These are phyloP conservation scores for Darwinula stevensoni DNA, from an alignment of 2,888 invertebrate genomes.

Conservation along the genomic window DNA sequence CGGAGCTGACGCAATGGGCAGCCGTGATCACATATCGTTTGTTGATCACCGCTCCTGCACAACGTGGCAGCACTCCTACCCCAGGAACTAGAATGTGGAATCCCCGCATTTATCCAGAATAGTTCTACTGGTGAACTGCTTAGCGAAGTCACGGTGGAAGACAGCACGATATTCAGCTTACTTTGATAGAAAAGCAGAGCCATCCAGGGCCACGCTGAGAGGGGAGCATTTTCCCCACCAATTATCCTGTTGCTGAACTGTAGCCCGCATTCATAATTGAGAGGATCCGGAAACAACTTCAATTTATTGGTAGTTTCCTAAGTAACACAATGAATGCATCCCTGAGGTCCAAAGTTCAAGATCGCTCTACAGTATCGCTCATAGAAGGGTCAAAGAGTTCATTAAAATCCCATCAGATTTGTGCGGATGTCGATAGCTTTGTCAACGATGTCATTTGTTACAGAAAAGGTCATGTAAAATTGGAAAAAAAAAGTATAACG, in stretches of 20 bases:
- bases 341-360: too few relatives aligned
- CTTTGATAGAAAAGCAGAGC: not conserved
- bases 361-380: too few relatives aligned
- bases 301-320: not conserved
- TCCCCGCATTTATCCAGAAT: not conserved
- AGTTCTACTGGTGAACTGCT: not conserved
- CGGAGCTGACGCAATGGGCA: slow-evolving; percentile 1
- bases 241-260: not conserved
- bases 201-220: not conserved
- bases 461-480: not conserved
- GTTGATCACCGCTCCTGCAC: not conserved
- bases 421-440: not conserved
- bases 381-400: too few relatives aligned
- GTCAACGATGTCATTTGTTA: not conserved
- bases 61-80: not conserved
- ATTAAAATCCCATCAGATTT: too few relatives aligned
- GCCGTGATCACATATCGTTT: slow-evolving; percentile 1
- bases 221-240: not conserved
- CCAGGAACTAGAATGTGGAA: not conserved
- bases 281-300: not conserved
- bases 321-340: not conserved
- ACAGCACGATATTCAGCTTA: too few relatives aligned
- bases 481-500: not conserved
- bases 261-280: not conserved
- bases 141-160: not conserved